phyloP scores from a whole-genome alignment of 1,140 invertebrate species.

The Sinella curviseta region DNA sequence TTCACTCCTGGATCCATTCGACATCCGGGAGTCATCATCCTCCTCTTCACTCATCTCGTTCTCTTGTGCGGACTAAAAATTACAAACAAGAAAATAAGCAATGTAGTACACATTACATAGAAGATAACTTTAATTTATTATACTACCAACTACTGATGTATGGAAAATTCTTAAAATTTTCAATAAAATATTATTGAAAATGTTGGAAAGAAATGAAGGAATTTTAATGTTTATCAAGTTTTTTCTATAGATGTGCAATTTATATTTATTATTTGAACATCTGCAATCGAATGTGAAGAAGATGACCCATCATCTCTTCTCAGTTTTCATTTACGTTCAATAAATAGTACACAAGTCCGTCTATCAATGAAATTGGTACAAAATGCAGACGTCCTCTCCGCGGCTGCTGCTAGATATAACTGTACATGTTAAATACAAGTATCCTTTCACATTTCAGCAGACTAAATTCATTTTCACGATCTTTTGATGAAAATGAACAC shows the following conservation, averaged over 20 bases:
- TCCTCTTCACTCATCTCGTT: slow-evolving; percentile 47
- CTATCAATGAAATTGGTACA: too few species aligned
- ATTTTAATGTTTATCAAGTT: background rate
- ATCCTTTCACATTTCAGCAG: background rate
- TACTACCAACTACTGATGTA: background rate
- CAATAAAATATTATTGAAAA: background rate
- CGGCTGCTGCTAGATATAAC: background rate
- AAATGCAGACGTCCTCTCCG: background rate
- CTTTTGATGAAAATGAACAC: slow-evolving; percentile 13
- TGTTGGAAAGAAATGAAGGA: background rate
- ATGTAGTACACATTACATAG: background rate
- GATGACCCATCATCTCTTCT: background rate
- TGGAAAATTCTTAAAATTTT: background rate
- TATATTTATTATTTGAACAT: slow-evolving; percentile 10
- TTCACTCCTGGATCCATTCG: slow-evolving; percentile 43
- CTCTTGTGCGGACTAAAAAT: slow-evolving; percentile 47
- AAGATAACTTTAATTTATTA: background rate
- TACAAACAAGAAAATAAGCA: slow-evolving; percentile 28
- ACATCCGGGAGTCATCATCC: slow-evolving; percentile 49
- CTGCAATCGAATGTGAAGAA: background rate
- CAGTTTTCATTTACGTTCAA: background rate
- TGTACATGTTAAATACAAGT: background rate
- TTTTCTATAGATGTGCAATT: background rate
- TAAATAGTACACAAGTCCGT: background rate
- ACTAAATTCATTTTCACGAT: background rate